Base-by-base conservation (phyloP, 2,113 vertebrate genomes). In the Chrysemys picta region DNA sequence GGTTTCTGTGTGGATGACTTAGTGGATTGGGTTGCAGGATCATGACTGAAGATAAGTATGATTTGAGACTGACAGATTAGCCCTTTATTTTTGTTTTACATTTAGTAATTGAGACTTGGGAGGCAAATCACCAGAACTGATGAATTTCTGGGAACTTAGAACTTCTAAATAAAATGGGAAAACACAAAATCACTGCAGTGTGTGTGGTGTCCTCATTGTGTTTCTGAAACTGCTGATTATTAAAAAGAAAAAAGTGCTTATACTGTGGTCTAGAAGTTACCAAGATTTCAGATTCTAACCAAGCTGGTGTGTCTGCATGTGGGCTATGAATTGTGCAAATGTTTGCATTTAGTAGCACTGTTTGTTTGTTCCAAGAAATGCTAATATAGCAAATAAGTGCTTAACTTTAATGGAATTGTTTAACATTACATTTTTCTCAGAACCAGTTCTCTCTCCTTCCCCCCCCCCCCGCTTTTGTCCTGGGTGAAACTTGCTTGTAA, bases 101-200 rank as follows among this genome's bases (percentile, higher is more conserved):
- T 93, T 94, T 25, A 22, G 91, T 78, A 82, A 53, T 45, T 85
- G 80, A 90, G 72, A 62, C 47, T 90, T 85, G 69, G 81, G 62
- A 91, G 82, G 29, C 69, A 89, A 80, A 87, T 76, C 24, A 75
- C 89, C 54, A 47, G 62, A 53, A 4, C 5, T 62, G 83, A 14
- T 52, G 65, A 72, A 90, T 69, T 14, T 79, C 85, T 89, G 25
- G 62, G 45, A 57, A 42, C 47, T 90, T 38, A 47, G 42, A 35
- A 82, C 6, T 93, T 83, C 76, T 75, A 96, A 96, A 98, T 97
- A 98, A 98, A 98, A 89, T 47, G 80, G 91, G 94, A 92, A 95
- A 90, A 88, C 93, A 80, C 56, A 84, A 80, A 72, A 25, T 69
- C 1, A 3, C 0, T 9, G 45, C 76, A 38, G 53, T 2, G 42